These are phyloP conservation scores for Agapornis canus DNA, from an alignment of 2,797 vertebrate species.

Conservation along the genomic window DNA sequence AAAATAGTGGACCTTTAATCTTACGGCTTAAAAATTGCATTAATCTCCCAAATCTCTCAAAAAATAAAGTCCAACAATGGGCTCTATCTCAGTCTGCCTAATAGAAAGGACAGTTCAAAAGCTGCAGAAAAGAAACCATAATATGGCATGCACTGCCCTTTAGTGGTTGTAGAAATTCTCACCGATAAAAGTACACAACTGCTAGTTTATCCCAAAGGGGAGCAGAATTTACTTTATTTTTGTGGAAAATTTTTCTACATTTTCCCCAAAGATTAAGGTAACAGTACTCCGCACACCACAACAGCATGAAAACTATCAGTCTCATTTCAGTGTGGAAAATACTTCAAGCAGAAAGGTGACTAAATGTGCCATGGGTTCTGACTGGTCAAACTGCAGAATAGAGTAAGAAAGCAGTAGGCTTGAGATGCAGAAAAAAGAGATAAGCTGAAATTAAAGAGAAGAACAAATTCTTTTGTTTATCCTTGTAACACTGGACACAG, in stretches of 20 bases:
- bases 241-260: not conserved
- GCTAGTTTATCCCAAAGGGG: not conserved
- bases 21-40: not conserved
- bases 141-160: constrained; percentile 55
- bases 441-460: not conserved
- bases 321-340: not conserved
- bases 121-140: constrained; percentile 1
- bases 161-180: constrained; percentile 49
- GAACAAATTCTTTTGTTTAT: not conserved
- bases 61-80: not conserved
- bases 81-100: not conserved
- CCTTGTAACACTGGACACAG: not conserved
- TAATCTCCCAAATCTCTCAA: not conserved
- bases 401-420: not conserved
- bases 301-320: not conserved
- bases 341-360: not conserved
- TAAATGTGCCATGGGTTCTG: not conserved
- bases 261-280: not conserved
- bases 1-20: not conserved
- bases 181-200: not conserved
- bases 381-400: not conserved
- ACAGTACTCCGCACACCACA: not conserved
- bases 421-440: not conserved
- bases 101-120: not conserved
- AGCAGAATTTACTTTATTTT: not conserved